Conservation (phyloP, 2,888 invertebrate species). For the Drosophila kokeensis region DNA sequence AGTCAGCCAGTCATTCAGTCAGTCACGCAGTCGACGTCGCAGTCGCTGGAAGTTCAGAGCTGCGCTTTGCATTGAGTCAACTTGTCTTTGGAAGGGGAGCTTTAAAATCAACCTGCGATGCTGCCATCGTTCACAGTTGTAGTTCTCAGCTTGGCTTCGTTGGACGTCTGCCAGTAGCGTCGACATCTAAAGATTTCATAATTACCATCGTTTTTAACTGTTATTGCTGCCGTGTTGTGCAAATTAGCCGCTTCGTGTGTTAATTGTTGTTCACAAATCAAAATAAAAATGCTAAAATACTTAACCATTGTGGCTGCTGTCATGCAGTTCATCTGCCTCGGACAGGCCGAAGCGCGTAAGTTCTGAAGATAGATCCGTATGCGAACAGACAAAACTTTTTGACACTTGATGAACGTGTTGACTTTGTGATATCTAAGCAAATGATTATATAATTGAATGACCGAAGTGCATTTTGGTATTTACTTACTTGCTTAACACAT, state of each 20-base stretch:
- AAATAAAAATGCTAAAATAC: slow-evolving; percentile 54
- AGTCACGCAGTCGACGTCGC: slow-evolving; percentile 17
- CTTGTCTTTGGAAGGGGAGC: slow-evolving; percentile 29
- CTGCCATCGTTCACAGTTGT: slow-evolving; percentile 58
- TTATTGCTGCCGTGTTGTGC: slow-evolving; percentile 1
- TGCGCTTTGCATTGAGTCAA: slow-evolving; percentile 27
- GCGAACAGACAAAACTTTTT: background rate
- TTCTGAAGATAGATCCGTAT: slow-evolving; percentile 8
- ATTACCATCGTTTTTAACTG: slow-evolving; percentile 2
- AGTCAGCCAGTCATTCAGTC: slow-evolving; percentile 8
- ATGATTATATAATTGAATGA: background rate
- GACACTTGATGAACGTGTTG: background rate
- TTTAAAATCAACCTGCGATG: slow-evolving; percentile 63
- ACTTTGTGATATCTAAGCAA: background rate
- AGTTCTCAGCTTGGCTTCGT: slow-evolving; percentile 62
- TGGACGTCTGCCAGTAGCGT: slow-evolving; percentile 47
- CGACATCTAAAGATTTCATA: slow-evolving; percentile 17
- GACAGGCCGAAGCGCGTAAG: slow-evolving; percentile 64
- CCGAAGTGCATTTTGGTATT: slow-evolving; percentile 1
- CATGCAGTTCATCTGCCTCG: slow-evolving; percentile 41
- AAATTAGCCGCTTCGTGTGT: slow-evolving; percentile 6
- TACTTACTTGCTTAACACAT: background rate
- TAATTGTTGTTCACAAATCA: slow-evolving; percentile 5
- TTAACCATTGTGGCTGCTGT: slow-evolving; percentile 45
- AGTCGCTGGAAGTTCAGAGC: slow-evolving; percentile 21